phyloP scores from a whole-genome alignment of 1,140 invertebrate genomes.

The Cydia pomonella region DNA sequence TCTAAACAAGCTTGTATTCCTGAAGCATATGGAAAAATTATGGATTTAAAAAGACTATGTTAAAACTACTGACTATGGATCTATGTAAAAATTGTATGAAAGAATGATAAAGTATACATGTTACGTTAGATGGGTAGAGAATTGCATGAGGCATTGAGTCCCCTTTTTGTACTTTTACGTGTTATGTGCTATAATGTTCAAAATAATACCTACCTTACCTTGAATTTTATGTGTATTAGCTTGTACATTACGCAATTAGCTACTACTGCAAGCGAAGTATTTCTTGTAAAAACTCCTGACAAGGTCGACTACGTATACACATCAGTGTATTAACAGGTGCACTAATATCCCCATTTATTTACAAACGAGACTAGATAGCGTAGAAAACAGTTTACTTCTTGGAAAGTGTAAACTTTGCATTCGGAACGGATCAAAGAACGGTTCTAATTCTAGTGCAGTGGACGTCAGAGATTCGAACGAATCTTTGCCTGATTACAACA shows the following conservation, averaged over 20 bases:
- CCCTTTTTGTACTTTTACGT: too few relatives aligned
- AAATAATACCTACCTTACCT: background rate
- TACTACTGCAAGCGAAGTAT: background rate
- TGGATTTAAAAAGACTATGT: too few relatives aligned
- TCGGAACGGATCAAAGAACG: background rate
- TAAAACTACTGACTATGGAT: too few relatives aligned
- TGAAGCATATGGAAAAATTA: too few relatives aligned
- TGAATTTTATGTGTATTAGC: background rate
- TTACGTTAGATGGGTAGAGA: too few relatives aligned
- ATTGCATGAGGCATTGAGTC: too few relatives aligned
- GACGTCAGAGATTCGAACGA: background rate
- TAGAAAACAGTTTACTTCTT: background rate
- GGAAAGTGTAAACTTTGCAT: background rate
- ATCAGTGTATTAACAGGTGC: constrained; percentile 19
- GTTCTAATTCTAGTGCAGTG: background rate
- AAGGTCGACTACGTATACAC: constrained; percentile 3
- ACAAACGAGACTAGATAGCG: constrained; percentile 7
- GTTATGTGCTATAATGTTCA: background rate
- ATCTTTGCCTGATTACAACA: too few relatives aligned
- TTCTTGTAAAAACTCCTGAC: constrained; percentile 12
- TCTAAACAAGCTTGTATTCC: too few relatives aligned
- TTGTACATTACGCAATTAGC: background rate
- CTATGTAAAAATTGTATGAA: too few relatives aligned
- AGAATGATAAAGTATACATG: too few relatives aligned
- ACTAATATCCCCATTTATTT: constrained; percentile 2